phyloP scores from a whole-genome alignment of 2,888 invertebrate genomes.

The Electrophaes corylata region DNA sequence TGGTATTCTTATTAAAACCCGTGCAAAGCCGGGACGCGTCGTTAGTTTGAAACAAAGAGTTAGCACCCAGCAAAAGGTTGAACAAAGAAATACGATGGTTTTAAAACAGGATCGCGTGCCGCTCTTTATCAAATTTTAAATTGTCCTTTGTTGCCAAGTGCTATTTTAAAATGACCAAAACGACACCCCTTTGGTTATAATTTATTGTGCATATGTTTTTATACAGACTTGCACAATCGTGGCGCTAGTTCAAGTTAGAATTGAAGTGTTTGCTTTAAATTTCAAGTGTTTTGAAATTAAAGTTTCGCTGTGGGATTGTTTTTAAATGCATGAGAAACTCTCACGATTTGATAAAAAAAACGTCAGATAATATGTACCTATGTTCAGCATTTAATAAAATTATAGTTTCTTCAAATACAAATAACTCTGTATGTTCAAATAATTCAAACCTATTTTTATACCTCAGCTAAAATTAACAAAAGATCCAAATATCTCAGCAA shows the following conservation, averaged over 20 bases:
- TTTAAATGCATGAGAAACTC: conserved; percentile 46
- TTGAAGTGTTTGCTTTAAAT: conserved; percentile 55
- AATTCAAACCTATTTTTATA: neutral
- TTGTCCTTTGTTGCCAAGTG: conserved; percentile 57
- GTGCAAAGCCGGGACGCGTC: too few species aligned
- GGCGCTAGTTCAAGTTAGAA: conserved; percentile 48
- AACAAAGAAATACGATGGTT: conserved; percentile 8
- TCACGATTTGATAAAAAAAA: conserved; percentile 28
- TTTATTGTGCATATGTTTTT: conserved; percentile 67
- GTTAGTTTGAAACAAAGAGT: neutral
- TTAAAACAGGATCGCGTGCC: conserved; percentile 59
- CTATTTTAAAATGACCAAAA: conserved; percentile 44
- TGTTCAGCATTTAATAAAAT: too few species aligned
- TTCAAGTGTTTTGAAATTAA: conserved; percentile 50
- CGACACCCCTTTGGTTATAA: conserved; percentile 24
- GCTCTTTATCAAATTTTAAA: conserved; percentile 59
- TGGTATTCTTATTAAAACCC: too few species aligned
- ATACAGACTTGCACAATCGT: conserved; percentile 62
- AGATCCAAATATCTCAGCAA: neutral
- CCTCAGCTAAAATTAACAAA: neutral
- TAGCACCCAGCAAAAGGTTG: neutral
- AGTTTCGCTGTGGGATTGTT: conserved; percentile 40
- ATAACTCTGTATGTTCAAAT: too few species aligned
- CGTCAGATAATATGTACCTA: too few species aligned
- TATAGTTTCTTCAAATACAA: too few species aligned